Conservation (phyloP, 2,797 vertebrate genomes). For the Gymnodraco acuticeps region DNA sequence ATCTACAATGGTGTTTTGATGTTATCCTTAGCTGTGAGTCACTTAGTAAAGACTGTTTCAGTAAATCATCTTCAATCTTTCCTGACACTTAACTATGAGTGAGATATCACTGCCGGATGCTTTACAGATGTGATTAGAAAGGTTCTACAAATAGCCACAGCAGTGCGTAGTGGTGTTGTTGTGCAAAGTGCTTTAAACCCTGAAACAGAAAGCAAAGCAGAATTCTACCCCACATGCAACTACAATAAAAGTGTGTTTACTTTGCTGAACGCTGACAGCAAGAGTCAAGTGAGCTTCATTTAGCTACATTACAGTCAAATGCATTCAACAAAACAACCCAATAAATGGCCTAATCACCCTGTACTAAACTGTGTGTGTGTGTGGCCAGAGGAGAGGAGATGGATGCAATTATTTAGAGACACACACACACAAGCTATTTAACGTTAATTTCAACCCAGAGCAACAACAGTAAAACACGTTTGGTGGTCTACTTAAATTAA, state of each 20-base stretch:
- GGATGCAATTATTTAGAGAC: slow-evolving; percentile 5
- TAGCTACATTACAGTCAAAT: slow-evolving; percentile 18
- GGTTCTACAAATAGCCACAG: slow-evolving; percentile 9
- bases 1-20: too few species aligned
- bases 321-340: slow-evolving; percentile 11
- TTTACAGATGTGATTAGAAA: slow-evolving; percentile 6
- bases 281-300: slow-evolving; percentile 10
- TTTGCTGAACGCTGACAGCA: neutral
- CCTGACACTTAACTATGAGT: neutral
- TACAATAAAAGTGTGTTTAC: slow-evolving; percentile 21
- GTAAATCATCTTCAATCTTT: too few species aligned
- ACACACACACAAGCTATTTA: slow-evolving; percentile 5
- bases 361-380: slow-evolving; percentile 10
- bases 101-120: neutral
- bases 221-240: neutral
- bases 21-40: too few species aligned
- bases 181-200: neutral
- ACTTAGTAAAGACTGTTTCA: too few species aligned
- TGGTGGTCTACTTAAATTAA: slow-evolving; percentile 1
- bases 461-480: slow-evolving; percentile 2
- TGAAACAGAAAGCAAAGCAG: slow-evolving; percentile 11
- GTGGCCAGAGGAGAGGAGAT: slow-evolving; percentile 2
- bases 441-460: slow-evolving; percentile 16
- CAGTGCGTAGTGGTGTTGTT: neutral
- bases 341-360: slow-evolving; percentile 25